A percentile compares a stretch with the other conserved stretches of the same genome.
Conservation (phyloP, 35 echinoderm and acorn worm genomes). For the Ophioderma brevispina region DNA sequence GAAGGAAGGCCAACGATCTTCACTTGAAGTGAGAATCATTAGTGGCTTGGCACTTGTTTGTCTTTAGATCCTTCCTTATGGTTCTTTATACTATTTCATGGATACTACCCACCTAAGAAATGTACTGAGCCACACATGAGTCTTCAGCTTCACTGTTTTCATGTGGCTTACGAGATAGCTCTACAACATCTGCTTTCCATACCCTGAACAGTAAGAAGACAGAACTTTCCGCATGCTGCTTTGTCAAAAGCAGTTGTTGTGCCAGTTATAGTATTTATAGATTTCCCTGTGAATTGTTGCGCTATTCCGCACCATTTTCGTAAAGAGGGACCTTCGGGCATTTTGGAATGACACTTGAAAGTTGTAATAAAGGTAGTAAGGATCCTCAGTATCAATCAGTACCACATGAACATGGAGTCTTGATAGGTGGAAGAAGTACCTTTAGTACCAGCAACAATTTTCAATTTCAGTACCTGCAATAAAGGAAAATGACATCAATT, state of each 20-base stretch:
- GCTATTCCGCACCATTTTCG: conserved; percentile 10
- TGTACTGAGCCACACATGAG: conserved; percentile 27
- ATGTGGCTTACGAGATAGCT: not conserved
- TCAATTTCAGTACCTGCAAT: too few species aligned
- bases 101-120: conserved; percentile 57
- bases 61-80: conserved; percentile 32
- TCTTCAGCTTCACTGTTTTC: not conserved
- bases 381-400: too few species aligned
- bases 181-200: conserved; percentile 51
- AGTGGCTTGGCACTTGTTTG: conserved; percentile 29
- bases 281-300: conserved; percentile 30
- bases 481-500: too few species aligned
- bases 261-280: conserved; percentile 1
- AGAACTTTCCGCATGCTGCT: conserved; percentile 3
- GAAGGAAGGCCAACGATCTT: conserved; percentile 47
- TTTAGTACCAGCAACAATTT: too few species aligned
- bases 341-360: too few species aligned
- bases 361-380: too few species aligned
- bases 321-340: conserved; percentile 51
- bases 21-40: conserved; percentile 38
- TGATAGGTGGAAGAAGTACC: too few species aligned
- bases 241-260: conserved; percentile 28
- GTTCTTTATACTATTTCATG: conserved; percentile 28
- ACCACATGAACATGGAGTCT: too few species aligned
- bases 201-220: not conserved